A percentile compares a stretch with the other conserved stretches of the same genome.
phyloP scores from a whole-genome alignment of 2,113 vertebrate species.

The Chascanopsetta lugubris region DNA sequence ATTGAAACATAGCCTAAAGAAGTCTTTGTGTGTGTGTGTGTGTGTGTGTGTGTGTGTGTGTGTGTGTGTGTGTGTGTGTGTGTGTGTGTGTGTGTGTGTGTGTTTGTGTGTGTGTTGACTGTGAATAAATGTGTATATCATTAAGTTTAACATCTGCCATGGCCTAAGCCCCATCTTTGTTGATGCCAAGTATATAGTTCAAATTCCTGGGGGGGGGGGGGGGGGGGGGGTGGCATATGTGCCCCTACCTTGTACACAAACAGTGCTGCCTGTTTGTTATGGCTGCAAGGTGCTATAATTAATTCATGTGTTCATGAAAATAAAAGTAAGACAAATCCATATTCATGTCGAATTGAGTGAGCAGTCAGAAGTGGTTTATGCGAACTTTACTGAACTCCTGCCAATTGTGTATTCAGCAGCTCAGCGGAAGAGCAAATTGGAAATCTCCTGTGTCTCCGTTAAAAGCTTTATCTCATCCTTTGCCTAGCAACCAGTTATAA shows the following conservation, averaged over 20 bases:
- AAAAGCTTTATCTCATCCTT: conserved; percentile 72
- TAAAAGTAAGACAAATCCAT: conserved; percentile 50
- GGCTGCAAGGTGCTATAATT: conserved; percentile 56
- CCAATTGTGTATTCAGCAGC: conserved; percentile 65
- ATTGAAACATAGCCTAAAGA: conserved; percentile 5
- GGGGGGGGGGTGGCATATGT: too few species aligned
- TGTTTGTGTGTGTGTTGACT: conserved; percentile 17
- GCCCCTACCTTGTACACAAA: conserved; percentile 26
- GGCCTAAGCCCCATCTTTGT: conserved; percentile 25
- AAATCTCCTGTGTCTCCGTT: conserved; percentile 69
- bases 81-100: too few species aligned
- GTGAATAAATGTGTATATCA: conserved; percentile 24
- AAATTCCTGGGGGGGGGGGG: conserved; percentile 34
- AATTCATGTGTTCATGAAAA: conserved; percentile 17
- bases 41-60: too few species aligned
- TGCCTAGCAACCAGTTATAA: conserved; percentile 69
- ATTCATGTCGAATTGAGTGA: conserved; percentile 50
- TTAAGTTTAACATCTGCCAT: conserved; percentile 19
- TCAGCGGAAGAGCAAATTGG: conserved; percentile 52
- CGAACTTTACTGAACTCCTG: conserved; percentile 68
- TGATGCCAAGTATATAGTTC: conserved; percentile 39
- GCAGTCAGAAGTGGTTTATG: conserved; percentile 53
- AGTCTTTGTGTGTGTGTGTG: conserved; percentile 13
- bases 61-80: too few species aligned
- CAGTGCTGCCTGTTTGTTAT: conserved; percentile 53